phyloP scores from a whole-genome alignment of 2,888 invertebrate genomes.

The Steinernema carpocapsae region DNA sequence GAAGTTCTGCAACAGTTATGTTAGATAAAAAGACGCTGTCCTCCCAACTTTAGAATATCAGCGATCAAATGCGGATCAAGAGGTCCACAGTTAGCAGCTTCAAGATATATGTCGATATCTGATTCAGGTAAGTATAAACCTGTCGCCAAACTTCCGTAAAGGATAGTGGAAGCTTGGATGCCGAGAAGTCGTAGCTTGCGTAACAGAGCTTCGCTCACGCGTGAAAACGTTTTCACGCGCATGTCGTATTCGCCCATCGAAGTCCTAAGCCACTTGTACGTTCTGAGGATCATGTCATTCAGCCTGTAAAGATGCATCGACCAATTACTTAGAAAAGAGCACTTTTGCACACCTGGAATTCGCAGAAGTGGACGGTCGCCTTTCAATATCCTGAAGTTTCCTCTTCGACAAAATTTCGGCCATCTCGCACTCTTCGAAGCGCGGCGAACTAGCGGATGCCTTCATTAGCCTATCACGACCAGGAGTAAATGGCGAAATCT shows the following conservation, averaged over 20 bases:
- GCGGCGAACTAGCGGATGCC: constrained; percentile 5
- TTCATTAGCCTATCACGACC: background rate
- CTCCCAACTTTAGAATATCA: background rate
- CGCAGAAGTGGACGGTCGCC: background rate
- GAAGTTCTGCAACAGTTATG: background rate
- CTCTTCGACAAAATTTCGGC: background rate
- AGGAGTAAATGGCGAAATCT: no score
- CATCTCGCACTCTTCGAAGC: constrained; percentile 4
- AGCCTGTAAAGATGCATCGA: background rate
- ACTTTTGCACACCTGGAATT: background rate
- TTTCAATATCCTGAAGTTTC: background rate
- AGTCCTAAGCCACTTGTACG: constrained; percentile 15
- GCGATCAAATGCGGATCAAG: constrained; percentile 2
- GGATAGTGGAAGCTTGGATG: constrained; percentile 2
- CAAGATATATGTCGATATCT: constrained; percentile 80
- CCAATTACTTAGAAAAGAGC: background rate
- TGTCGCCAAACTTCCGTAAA: constrained; percentile 76
- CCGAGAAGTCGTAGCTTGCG: background rate
- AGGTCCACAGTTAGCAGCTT: constrained; percentile 31
- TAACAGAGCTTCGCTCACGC: constrained; percentile 3
- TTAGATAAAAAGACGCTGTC: background rate
- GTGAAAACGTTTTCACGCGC: constrained; percentile 10
- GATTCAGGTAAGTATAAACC: constrained; percentile 94
- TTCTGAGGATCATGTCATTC: constrained; percentile 11
- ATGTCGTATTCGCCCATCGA: background rate